phyloP scores from a whole-genome alignment of 2,888 invertebrate species.

The Monopis laevigella region DNA sequence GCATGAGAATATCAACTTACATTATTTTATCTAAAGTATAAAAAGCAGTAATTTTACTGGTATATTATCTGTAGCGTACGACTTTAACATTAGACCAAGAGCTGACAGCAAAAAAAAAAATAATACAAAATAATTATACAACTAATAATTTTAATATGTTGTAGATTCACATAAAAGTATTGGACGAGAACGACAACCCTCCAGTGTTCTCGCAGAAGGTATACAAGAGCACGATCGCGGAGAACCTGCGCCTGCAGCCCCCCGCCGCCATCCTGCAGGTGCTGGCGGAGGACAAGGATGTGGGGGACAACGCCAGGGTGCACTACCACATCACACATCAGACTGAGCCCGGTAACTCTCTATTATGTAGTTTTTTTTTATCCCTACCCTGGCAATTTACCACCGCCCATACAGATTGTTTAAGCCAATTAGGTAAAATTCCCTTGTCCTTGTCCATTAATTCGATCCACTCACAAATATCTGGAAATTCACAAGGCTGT shows the following conservation, averaged over 20 bases:
- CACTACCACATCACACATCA: constrained; percentile 75
- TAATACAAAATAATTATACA: too few relatives aligned
- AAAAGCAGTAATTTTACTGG: too few relatives aligned
- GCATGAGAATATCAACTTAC: too few relatives aligned
- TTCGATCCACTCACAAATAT: too few relatives aligned
- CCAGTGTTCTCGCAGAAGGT: constrained; percentile 82
- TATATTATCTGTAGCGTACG: too few relatives aligned
- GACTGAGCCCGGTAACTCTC: constrained; percentile 39
- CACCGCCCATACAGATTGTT: too few relatives aligned
- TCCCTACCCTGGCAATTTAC: background rate
- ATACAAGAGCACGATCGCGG: constrained; percentile 84
- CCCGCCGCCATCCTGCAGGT: constrained; percentile 86
- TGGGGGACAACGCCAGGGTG: constrained; percentile 80
- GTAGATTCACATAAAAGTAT: constrained; percentile 78
- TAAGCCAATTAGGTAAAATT: too few relatives aligned
- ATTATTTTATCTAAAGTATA: too few relatives aligned
- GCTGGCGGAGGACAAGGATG: constrained; percentile 82
- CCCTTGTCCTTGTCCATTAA: too few relatives aligned
- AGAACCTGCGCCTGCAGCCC: constrained; percentile 82
- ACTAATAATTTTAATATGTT: background rate
- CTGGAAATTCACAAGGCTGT: too few relatives aligned
- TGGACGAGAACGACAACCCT: constrained; percentile 90
- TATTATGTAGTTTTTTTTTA: background rate
- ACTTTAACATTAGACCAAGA: too few relatives aligned
- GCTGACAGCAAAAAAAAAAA: too few relatives aligned